phyloP scores from a whole-genome alignment of 2,113 vertebrate species.

The Ctenodactylus gundi region DNA sequence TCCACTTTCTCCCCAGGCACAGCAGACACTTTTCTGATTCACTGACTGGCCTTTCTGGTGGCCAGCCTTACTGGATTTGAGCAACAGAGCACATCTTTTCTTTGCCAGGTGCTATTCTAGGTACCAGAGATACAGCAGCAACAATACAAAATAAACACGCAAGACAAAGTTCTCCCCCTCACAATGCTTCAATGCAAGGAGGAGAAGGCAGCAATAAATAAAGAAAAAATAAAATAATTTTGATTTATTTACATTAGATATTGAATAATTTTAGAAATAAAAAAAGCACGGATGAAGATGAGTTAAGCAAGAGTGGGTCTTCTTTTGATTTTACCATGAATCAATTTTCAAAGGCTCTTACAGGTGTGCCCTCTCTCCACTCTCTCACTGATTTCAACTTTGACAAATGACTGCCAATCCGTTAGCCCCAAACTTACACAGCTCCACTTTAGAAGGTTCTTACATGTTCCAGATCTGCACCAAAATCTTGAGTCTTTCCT shows the following conservation, averaged over 20 bases:
- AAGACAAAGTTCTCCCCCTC: neutral
- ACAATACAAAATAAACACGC: neutral
- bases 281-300: neutral
- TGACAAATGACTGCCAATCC: neutral
- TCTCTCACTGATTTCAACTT: neutral
- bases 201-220: neutral
- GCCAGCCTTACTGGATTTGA: neutral
- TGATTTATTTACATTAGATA: neutral
- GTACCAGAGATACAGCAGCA: neutral
- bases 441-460: neutral
- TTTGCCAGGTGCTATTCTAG: neutral
- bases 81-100: rapidly evolving
- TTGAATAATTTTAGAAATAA: neutral
- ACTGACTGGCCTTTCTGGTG: neutral
- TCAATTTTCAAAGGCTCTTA: neutral
- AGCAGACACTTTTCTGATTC: no score
- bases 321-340: neutral
- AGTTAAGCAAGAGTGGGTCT: neutral
- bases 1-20: neutral
- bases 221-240: no score
- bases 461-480: neutral
- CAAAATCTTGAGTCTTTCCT: neutral
- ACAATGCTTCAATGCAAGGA: neutral
- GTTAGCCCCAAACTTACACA: neutral
- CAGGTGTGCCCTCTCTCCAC: rapidly evolving